These are phyloP conservation scores for Solenopsis fugax DNA, from an alignment of 1,140 invertebrate genomes.

Conservation along the genomic window DNA sequence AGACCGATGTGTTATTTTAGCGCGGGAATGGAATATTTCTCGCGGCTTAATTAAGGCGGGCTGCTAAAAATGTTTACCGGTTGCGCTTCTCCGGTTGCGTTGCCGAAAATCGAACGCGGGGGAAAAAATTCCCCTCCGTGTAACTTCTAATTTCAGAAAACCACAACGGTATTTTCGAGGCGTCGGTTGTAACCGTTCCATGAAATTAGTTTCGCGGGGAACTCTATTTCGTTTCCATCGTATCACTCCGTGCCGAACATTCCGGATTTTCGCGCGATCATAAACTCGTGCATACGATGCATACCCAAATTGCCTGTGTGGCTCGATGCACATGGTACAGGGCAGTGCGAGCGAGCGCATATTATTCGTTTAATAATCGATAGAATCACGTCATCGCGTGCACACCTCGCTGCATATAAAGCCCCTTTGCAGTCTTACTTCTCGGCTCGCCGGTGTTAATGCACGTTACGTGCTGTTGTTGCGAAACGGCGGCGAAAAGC, in stretches of 20 bases:
- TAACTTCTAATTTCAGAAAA: conserved; percentile 75
- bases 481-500: conserved; percentile 56
- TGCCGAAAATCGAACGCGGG: conserved; percentile 37
- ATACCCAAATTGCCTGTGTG: conserved; percentile 77
- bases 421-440: conserved; percentile 73
- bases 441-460: conserved; percentile 66
- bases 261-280: conserved; percentile 78
- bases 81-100: conserved; percentile 34
- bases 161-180: conserved; percentile 74
- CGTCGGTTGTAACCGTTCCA: conserved; percentile 75
- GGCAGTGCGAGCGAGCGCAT: conserved; percentile 78
- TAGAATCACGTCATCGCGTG: conserved; percentile 83
- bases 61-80: conserved; percentile 57
- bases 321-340: conserved; percentile 77
- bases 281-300: conserved; percentile 78
- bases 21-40: conserved; percentile 4
- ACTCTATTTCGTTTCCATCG: conserved; percentile 78
- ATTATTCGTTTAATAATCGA: conserved; percentile 84
- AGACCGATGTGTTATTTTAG: conserved; percentile 28
- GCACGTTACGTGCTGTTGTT: conserved; percentile 72
- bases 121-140: conserved; percentile 41
- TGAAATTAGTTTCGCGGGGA: conserved; percentile 76
- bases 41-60: conserved; percentile 37
- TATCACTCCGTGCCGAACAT: conserved; percentile 79
- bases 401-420: conserved; percentile 75